Conservation (phyloP, 2,113 vertebrate species). For the Corythornis cristatus region DNA sequence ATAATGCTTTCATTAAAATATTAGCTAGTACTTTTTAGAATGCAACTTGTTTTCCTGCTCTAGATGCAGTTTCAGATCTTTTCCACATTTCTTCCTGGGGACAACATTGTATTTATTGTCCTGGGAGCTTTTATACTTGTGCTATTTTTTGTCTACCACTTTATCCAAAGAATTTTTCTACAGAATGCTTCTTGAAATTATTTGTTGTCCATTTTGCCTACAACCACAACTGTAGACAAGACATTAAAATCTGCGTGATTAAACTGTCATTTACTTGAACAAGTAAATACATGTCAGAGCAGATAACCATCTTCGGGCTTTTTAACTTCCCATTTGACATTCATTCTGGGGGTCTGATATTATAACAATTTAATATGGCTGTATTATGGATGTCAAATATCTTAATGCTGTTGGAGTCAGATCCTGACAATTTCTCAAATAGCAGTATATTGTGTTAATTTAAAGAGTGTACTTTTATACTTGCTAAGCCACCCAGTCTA, state of each 20-base stretch:
- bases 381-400: neutral
- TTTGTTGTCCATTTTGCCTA: neutral
- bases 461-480: neutral
- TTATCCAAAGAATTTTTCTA: neutral
- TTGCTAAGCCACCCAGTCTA: neutral
- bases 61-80: neutral
- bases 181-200: neutral
- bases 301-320: neutral
- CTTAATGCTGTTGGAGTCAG: neutral
- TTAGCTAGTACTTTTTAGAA: neutral
- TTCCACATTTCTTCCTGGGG: neutral
- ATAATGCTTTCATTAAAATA: neutral
- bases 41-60: neutral
- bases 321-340: neutral
- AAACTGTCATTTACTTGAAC: neutral
- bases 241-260: neutral
- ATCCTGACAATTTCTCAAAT: neutral
- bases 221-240: neutral
- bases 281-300: neutral
- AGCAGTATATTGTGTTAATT: neutral
- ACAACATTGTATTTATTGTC: neutral
- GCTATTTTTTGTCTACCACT: neutral
- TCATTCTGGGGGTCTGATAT: neutral
- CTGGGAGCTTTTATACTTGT: neutral
- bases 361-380: neutral